Evolutionary conservation across 30 jellyfish, hydroid and myxozoan genomes (phyloP).

Genomic region (Aurelia sp.): DNA sequence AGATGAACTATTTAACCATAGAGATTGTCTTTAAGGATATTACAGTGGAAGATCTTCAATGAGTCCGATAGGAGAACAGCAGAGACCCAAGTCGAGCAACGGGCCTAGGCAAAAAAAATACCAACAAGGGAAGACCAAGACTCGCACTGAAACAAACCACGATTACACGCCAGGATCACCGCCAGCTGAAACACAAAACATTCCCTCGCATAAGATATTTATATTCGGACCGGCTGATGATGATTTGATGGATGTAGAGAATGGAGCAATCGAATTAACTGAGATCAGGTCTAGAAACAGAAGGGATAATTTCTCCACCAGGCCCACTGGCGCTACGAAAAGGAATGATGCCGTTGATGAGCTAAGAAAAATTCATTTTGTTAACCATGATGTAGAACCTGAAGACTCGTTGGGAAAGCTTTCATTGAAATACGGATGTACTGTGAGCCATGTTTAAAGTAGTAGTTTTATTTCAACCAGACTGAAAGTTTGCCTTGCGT

Average conservation of each 20-base stretch:
- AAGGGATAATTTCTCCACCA: conserved; percentile 6
- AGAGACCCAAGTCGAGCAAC: neutral
- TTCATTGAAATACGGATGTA: conserved; percentile 67
- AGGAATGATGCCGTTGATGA: conserved; percentile 8
- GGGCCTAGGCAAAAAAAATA: conserved; percentile 1
- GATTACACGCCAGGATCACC: conserved; percentile 6
- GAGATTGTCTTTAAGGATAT: no score
- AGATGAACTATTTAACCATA: no score
- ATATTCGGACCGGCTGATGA: conserved; percentile 35
- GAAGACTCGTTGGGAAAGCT: conserved; percentile 64
- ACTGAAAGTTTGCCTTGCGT: no score
- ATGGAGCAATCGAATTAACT: conserved; percentile 48
- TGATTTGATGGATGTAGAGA: conserved; percentile 21
- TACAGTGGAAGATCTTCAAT: neutral
- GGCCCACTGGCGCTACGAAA: no score
- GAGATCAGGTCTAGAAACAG: conserved; percentile 65
- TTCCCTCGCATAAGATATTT: conserved; percentile 24
- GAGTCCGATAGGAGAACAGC: conserved; percentile 35
- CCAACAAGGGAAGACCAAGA: neutral
- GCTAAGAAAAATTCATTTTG: conserved; percentile 8
- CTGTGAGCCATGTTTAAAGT: conserved; percentile 28
- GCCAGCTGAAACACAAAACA: conserved; percentile 34
- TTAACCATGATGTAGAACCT: conserved; percentile 40
- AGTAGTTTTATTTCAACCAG: no score
- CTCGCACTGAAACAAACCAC: neutral